phyloP scores from a whole-genome alignment of 2,888 invertebrate species.

The Amblyteles armatorius region DNA sequence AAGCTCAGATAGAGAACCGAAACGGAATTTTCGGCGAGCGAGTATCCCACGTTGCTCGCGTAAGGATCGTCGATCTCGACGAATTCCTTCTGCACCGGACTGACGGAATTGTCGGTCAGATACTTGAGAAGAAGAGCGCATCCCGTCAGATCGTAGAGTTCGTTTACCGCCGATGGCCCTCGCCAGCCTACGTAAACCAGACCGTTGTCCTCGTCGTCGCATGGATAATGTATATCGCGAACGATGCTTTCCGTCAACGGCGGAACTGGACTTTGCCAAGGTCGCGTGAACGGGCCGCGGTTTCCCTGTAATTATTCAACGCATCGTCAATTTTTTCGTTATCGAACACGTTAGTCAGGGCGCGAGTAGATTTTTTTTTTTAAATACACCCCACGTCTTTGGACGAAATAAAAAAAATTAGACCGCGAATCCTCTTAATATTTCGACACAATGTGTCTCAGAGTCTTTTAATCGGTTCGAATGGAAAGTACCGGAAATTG shows the following conservation, averaged over 20 bases:
- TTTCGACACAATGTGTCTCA: neutral
- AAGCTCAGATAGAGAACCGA: slow-evolving; percentile 90
- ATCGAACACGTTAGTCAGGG: no score
- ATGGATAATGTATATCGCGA: slow-evolving; percentile 89
- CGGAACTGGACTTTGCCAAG: slow-evolving; percentile 92
- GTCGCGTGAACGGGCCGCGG: slow-evolving; percentile 88
- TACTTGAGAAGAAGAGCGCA: slow-evolving; percentile 91
- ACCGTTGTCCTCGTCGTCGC: slow-evolving; percentile 94
- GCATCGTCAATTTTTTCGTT: neutral
- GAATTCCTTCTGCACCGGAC: slow-evolving; percentile 93
- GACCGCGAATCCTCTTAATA: neutral
- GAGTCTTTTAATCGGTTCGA: neutral
- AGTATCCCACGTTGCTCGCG: slow-evolving; percentile 91
- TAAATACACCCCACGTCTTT: no score
- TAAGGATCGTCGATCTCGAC: slow-evolving; percentile 93
- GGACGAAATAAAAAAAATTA: neutral
- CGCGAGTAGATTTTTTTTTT: no score
- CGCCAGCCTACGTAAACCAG: slow-evolving; percentile 92
- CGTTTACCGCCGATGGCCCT: slow-evolving; percentile 89
- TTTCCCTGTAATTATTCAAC: slow-evolving; percentile 82
- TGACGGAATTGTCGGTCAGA: slow-evolving; percentile 94
- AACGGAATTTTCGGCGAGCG: slow-evolving; percentile 90
- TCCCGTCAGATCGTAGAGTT: slow-evolving; percentile 88
- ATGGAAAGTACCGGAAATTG: neutral
- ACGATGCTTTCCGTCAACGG: slow-evolving; percentile 87